A percentile compares a stretch with the other conserved stretches of the same genome.
Evolutionary conservation across 1,140 invertebrate species (phyloP).

Genomic region (Pseudomyrmex flavicornis): DNA sequence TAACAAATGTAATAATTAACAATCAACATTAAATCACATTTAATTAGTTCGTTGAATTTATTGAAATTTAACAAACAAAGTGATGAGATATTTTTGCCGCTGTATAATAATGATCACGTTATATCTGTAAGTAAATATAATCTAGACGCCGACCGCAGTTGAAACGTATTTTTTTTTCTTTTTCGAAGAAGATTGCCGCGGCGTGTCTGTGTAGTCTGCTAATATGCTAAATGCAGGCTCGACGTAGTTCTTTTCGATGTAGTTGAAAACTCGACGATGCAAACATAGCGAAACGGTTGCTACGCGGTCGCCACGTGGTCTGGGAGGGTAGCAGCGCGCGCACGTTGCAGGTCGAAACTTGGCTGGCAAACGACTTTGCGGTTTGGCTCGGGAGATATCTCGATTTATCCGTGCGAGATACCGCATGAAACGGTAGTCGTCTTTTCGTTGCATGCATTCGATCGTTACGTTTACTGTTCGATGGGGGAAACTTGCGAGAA

Average conservation of each 20-base stretch:
- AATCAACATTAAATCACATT: neutral
- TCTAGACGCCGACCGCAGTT: neutral
- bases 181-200: neutral
- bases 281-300: constrained; percentile 37
- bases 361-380: constrained; percentile 70
- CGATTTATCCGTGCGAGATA: constrained; percentile 39
- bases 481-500: constrained; percentile 63
- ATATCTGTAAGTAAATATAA: neutral
- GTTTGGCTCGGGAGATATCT: constrained; percentile 60
- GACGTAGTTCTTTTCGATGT: neutral
- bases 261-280: constrained; percentile 20
- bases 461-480: constrained; percentile 66
- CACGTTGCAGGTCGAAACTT: constrained; percentile 66
- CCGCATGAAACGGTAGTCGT: neutral
- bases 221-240: constrained; percentile 70
- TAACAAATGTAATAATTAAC: neutral
- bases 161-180: neutral
- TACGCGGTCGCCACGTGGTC: constrained; percentile 39
- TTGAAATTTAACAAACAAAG: no score
- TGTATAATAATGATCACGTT: neutral
- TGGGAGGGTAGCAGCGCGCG: constrained; percentile 38
- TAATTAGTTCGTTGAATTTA: no score
- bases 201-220: neutral
- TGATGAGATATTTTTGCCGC: no score
- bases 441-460: constrained; percentile 46